Percentiles rank a stretch among this genome's conserved stretches.
These are phyloP conservation scores for Ethmia dodecea DNA, from an alignment of 2,888 invertebrate species.

Conservation along the genomic window DNA sequence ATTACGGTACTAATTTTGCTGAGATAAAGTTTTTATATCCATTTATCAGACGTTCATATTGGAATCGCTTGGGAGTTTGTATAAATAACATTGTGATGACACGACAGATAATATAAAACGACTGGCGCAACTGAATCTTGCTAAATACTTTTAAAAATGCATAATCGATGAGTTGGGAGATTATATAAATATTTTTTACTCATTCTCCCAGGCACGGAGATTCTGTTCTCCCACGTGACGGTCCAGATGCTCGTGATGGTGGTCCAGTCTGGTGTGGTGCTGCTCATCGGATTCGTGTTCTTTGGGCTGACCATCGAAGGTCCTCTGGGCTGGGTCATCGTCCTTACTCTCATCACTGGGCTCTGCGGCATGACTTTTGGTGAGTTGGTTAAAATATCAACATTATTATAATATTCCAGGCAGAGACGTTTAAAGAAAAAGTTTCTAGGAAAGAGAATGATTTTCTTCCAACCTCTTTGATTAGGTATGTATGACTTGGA, in stretches of 20 bases:
- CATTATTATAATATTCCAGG: background rate
- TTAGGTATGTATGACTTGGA: no score
- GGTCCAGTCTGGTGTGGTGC: slow-evolving; percentile 87
- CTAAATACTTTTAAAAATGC: no score
- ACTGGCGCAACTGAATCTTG: no score
- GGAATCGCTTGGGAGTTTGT: no score
- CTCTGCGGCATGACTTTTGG: slow-evolving; percentile 96
- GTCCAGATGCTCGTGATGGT: slow-evolving; percentile 93
- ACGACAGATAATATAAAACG: no score
- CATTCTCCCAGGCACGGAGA: slow-evolving; percentile 84
- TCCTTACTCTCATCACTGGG: slow-evolving; percentile 88
- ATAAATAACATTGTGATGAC: no score
- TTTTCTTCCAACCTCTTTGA: no score
- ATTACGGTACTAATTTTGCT: no score
- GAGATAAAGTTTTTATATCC: no score
- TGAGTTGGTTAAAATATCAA: no score
- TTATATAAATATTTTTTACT: slow-evolving; percentile 3
- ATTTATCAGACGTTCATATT: no score
- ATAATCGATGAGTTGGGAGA: no score
- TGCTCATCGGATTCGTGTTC: slow-evolving; percentile 86
- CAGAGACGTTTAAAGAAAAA: background rate
- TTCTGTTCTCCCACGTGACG: slow-evolving; percentile 90
- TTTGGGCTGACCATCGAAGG: slow-evolving; percentile 89
- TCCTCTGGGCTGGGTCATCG: slow-evolving; percentile 83
- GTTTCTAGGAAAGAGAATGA: background rate